Evolutionary conservation across 2,797 vertebrate genomes (phyloP).

Genomic region (Peromyscus attwateri): DNA sequence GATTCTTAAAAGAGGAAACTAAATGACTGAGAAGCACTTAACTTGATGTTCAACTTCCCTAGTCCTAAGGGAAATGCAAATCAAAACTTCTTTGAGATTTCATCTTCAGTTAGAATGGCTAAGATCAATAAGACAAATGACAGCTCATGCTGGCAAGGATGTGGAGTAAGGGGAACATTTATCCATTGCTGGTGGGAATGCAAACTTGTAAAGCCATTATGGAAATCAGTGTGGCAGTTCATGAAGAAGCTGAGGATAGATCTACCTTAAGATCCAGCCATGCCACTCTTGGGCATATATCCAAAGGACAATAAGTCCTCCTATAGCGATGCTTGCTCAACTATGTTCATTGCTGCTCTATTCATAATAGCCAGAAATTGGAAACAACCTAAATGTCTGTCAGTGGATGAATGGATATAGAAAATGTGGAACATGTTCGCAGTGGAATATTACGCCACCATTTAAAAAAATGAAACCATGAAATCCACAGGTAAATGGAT

Average conservation of each 20-base stretch:
- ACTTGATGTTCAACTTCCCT: background rate
- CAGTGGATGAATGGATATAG: background rate
- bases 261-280: background rate
- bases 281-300: background rate
- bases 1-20: background rate
- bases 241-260: background rate
- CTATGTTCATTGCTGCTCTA: background rate
- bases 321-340: background rate
- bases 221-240: background rate
- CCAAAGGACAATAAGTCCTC: background rate
- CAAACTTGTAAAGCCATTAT: background rate
- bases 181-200: background rate
- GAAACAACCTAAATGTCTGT: background rate
- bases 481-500: background rate
- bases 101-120: background rate
- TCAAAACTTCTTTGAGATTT: background rate
- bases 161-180: no score
- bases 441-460: background rate
- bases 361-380: background rate
- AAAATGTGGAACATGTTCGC: background rate
- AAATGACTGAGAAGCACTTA: background rate
- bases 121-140: background rate
- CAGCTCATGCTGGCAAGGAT: background rate
- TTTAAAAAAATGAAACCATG: background rate
- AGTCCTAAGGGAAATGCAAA: background rate